These are phyloP conservation scores for Nixonia krombeini DNA, from an alignment of 1,140 invertebrate genomes.

Conservation along the genomic window DNA sequence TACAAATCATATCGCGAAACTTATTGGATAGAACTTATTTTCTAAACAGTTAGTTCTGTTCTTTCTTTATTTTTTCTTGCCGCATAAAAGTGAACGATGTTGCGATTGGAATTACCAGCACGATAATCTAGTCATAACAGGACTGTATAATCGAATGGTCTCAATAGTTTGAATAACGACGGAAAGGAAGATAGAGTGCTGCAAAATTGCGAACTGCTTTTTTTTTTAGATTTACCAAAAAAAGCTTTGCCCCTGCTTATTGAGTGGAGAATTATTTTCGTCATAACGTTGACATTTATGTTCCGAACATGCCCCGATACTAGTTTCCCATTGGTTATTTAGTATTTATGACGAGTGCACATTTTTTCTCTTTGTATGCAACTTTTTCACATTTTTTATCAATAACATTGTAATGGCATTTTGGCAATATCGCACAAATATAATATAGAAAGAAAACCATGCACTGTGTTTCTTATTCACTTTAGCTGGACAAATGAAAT, in stretches of 20 bases:
- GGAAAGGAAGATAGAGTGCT: constrained; percentile 10
- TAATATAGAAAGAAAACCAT: constrained; percentile 43
- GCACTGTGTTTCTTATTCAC: not conserved
- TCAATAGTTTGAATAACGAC: constrained; percentile 8
- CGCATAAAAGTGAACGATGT: not conserved
- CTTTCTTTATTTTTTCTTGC: constrained; percentile 1
- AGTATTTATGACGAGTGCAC: constrained; percentile 44
- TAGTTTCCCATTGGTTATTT: constrained; percentile 6
- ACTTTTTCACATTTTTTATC: constrained; percentile 54
- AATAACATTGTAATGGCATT: constrained; percentile 59
- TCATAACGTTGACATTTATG: constrained; percentile 3
- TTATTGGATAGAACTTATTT: too few species aligned
- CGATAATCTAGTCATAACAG: constrained; percentile 62
- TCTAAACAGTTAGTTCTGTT: not conserved
- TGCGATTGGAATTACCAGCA: constrained; percentile 47
- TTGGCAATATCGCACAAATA: constrained; percentile 65
- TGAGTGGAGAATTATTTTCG: too few species aligned
- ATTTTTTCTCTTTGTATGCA: constrained; percentile 59
- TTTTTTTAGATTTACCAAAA: constrained; percentile 5
- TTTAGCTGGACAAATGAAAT: too few species aligned
- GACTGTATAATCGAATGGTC: constrained; percentile 22
- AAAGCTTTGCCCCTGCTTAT: constrained; percentile 11
- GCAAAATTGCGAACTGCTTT: constrained; percentile 11
- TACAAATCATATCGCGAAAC: too few species aligned
- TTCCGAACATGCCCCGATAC: not conserved